Base-by-base conservation (phyloP, 2,888 invertebrate species). In the Mythimna pallens region DNA sequence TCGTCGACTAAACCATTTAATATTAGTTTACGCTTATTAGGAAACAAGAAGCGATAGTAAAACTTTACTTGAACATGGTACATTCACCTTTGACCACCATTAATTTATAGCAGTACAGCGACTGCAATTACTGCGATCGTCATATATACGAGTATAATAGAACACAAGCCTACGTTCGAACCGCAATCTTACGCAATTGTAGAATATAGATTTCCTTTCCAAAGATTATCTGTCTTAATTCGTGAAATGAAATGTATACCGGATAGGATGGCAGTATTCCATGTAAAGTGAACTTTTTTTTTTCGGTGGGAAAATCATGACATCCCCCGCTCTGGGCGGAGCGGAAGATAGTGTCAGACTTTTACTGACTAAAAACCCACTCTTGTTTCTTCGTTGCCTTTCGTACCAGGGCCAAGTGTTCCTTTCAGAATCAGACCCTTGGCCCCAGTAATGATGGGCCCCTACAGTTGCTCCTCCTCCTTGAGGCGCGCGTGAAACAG, bases 81-180 rank as follows among this genome's bases (percentile, higher is more conserved):
- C 84, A 85, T 77, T 85, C 87, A 89, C 88, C 92, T 91, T 86
- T 91, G 81, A 84, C 88, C 90, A 79, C 74, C 67, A 85, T 85
- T 78, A 83, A 85, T 85, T 85, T 82, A 73, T 73, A 86, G 76
- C 81, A 55, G 76, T 81, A 52, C 54, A 86, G 80, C 55, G 40
- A 63, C 40, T 70, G 68, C 82, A 80, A 78, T 85, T 81, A 86
- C 80, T 82, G 34, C 81, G 84, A 84, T 79, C 75, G 76, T 75
- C 65, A 20, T 66, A 70, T 76, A 76, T n/a, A 52, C 20, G 50
- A n/a, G n/a, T 52, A 52, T 82, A 83, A 81, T 67, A 62, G 68
- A 69, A 61, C 83, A 77, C 76, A 66, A 73, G 47, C 36, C 47
- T 70, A 74, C 55, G 62, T 64, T 76, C 66, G 50, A 78, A 81